Conservation (phyloP, 2,888 invertebrate genomes). For the Ennomos fuscantarius region DNA sequence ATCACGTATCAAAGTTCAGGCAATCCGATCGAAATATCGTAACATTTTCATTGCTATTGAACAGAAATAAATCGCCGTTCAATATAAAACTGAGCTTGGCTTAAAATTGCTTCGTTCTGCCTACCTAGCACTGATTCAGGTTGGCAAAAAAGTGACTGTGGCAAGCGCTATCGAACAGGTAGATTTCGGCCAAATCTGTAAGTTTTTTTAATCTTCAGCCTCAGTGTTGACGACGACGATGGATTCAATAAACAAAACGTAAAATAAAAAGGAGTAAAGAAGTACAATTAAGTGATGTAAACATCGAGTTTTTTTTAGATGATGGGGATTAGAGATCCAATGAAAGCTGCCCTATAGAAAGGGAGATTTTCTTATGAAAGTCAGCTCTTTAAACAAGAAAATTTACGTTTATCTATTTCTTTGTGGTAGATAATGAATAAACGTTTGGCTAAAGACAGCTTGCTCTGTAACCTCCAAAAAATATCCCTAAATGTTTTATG, state of each 20-base stretch:
- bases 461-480: no score
- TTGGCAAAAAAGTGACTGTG: slow-evolving; percentile 44
- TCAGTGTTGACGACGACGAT: no score
- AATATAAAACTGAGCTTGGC: slow-evolving; percentile 50
- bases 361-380: no score
- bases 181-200: slow-evolving; percentile 9
- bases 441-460: no score
- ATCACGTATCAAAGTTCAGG: slow-evolving; percentile 27
- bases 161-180: slow-evolving; percentile 11
- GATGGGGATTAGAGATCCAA: slow-evolving; percentile 21
- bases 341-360: slow-evolving; percentile 44
- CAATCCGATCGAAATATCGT: slow-evolving; percentile 41
- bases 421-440: no score
- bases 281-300: no score
- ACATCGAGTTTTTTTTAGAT: background rate
- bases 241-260: no score
- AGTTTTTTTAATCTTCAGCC: no score
- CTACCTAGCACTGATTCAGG: slow-evolving; percentile 50
- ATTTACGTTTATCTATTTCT: no score
- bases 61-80: slow-evolving; percentile 51
- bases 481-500: no score
- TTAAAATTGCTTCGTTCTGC: slow-evolving; percentile 58
- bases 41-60: slow-evolving; percentile 43
- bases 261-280: no score
- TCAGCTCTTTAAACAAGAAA: no score